These are phyloP conservation scores for Poecilia latipinna DNA, from an alignment of 2,113 vertebrate genomes.

Conservation along the genomic window DNA sequence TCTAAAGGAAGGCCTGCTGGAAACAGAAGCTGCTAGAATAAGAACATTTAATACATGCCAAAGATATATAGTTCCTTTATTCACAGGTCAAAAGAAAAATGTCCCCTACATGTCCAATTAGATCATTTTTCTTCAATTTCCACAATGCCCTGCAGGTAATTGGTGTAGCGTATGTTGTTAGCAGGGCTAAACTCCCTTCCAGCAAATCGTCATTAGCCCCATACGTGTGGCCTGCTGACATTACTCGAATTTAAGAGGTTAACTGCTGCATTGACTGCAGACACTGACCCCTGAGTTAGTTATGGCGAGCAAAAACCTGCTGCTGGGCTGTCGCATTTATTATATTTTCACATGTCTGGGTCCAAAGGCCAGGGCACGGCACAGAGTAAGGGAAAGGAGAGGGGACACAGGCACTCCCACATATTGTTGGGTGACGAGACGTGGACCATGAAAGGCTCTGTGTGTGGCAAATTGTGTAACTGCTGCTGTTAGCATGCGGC, in stretches of 20 bases:
- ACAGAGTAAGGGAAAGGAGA: not conserved
- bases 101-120: conserved; percentile 20
- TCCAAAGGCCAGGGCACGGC: not conserved
- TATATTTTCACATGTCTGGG: conserved; percentile 27
- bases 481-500: conserved; percentile 39
- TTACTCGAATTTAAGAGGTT: conserved; percentile 38
- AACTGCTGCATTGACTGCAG: conserved; percentile 43
- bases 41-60: conserved; percentile 18
- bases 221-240: conserved; percentile 26
- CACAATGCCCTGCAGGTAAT: conserved; percentile 51
- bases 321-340: conserved; percentile 7
- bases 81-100: conserved; percentile 23
- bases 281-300: conserved; percentile 46
- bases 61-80: conserved; percentile 19
- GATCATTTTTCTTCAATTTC: conserved; percentile 40
- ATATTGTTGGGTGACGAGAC: conserved; percentile 18
- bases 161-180: conserved; percentile 29
- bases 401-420: conserved; percentile 8
- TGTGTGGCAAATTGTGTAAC: conserved; percentile 32
- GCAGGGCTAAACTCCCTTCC: conserved; percentile 27
- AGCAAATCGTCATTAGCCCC: conserved; percentile 49
- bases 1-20: not conserved
- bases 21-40: conserved; percentile 23
- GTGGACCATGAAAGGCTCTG: not conserved
- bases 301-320: conserved; percentile 38